These are phyloP conservation scores for Drosophila formosana DNA, from an alignment of 2,888 invertebrate genomes.

Conservation along the genomic window DNA sequence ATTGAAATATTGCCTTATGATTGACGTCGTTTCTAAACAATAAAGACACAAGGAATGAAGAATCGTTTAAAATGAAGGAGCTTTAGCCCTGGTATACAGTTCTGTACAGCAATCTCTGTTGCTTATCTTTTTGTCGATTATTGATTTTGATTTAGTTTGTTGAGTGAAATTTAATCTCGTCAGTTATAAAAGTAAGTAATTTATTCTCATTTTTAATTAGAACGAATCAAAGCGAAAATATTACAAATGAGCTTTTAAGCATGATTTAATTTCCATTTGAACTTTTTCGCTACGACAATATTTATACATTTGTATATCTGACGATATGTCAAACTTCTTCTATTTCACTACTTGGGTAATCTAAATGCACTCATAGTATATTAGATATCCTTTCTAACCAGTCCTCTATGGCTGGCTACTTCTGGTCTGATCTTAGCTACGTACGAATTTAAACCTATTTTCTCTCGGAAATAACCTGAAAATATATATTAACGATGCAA, in stretches of 20 bases:
- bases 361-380: constrained; percentile 12
- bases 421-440: constrained; percentile 1
- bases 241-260: constrained; percentile 15
- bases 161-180: constrained; percentile 23
- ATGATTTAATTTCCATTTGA: constrained; percentile 30
- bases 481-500: background rate
- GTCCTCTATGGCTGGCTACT: background rate
- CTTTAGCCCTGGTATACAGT: background rate
- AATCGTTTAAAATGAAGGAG: background rate
- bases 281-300: constrained; percentile 8
- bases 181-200: constrained; percentile 44
- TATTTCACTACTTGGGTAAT: background rate
- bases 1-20: background rate
- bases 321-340: background rate
- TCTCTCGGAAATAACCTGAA: background rate
- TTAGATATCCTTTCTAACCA: constrained; percentile 8
- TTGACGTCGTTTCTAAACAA: background rate
- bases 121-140: background rate
- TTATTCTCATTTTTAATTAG: constrained; percentile 23
- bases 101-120: background rate
- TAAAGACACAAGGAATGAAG: background rate
- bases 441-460: constrained; percentile 11
- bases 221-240: background rate
- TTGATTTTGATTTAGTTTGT: constrained; percentile 9
- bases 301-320: background rate